Evolutionary conservation across 2,113 vertebrate species (phyloP), one percentile per base, ranked within the genome.

Genomic region (Stigmatopora nigra): DNA sequence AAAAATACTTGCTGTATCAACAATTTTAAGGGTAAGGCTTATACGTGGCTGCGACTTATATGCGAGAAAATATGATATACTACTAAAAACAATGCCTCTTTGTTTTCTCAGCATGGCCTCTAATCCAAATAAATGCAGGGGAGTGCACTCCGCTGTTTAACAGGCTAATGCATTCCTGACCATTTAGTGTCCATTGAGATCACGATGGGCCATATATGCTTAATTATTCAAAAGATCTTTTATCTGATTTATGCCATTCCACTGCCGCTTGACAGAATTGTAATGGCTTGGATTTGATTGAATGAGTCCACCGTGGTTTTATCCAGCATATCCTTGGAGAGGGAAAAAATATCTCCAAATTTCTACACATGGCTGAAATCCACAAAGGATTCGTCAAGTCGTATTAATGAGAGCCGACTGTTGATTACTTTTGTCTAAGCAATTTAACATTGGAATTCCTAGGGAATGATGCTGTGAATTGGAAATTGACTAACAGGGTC

Each of bases 211-310:
- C 36, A 59, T 64, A 48, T 15, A 47, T 69, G 56, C 73, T 80
- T 77, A 70, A 68, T 80, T 83, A 61, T 63, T 67, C 46, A 47
- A 45, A 60, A 10, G 60, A 69, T 31, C 58, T 72, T 68, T 57
- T 66, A 36, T 56, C 58, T 47, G 61, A 62, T 62, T 68, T 65
- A 35, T 51, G 68, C 71, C 3, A 71, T 61, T 51, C 4, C 17
- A 22, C 35, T 70, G 59, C 52, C 53, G 73, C 71, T 31, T 60
- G 53, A 44, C 70, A 66, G 72, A 70, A 48, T 61, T 69, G 61
- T 53, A 72, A 78, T 68, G 25, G 31, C 0, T 4, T 19, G 25
- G 38, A 68, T 44, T 68, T 63, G 61, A 65, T 68, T 61, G 61
- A 65, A 60, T 61, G 59, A 63, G 62, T 66, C 61, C 51, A 15